Evolutionary conservation across 1,140 invertebrate species (phyloP).

Genomic region (Heliconius hermathena): DNA sequence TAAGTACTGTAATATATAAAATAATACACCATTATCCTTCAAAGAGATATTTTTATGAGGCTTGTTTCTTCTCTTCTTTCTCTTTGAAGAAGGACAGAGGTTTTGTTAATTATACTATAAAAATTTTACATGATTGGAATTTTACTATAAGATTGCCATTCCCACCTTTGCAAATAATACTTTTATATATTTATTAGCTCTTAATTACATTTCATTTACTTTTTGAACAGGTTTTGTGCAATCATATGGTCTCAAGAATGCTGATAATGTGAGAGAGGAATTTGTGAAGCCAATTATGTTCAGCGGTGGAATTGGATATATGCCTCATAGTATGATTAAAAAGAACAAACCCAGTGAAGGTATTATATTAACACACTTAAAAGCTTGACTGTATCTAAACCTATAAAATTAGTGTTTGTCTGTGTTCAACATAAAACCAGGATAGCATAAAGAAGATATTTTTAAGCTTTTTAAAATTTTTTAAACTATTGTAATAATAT

Average conservation of each 20-base stretch:
- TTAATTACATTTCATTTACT: neutral
- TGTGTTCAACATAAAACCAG: no score
- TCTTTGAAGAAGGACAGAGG: neutral
- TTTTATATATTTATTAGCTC: no score
- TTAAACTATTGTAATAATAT: no score
- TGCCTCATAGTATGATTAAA: slow-evolving; percentile 90
- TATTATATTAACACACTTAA: slow-evolving; percentile 42
- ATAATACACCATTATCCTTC: no score
- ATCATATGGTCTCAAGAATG: slow-evolving; percentile 91
- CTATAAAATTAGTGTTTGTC: no score
- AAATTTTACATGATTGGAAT: neutral
- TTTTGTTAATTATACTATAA: neutral
- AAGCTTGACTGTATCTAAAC: no score
- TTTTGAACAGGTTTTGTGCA: slow-evolving; percentile 90
- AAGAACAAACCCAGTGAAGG: slow-evolving; percentile 89
- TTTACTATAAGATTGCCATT: neutral
- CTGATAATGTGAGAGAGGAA: slow-evolving; percentile 88
- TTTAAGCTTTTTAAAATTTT: no score
- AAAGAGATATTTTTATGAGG: no score
- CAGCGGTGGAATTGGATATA: slow-evolving; percentile 95
- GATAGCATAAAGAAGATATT: no score
- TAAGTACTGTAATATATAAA: no score
- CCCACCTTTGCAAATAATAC: no score
- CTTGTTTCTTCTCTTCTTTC: no score
- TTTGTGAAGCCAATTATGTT: slow-evolving; percentile 99